Evolutionary conservation across 2,888 invertebrate species (phyloP), one percentile per base, ranked within the genome.

Genomic region (Andrena bicolor): DNA sequence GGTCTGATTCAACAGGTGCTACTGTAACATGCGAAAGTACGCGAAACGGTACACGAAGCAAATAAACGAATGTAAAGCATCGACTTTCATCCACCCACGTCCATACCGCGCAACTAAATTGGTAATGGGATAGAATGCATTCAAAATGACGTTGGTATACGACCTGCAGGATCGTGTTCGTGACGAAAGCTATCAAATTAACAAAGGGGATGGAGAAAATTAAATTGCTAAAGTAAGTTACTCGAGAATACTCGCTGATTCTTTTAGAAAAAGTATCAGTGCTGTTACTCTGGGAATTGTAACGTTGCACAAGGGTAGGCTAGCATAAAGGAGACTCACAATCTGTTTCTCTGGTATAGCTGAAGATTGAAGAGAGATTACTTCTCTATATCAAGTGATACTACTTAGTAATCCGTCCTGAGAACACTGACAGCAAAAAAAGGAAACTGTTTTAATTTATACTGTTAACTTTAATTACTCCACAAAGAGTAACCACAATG

Each of bases 1-100:
- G 60, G 66, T 75, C 32, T 60, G 80, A 88, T 85, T 88, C 88
- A 88, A 88, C 88, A 88, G 88, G 88, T 88, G 88, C 63, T 82
- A 76, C 78, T 73, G 72, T 63, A 66, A 63, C 80, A 74, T 68
- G 71, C 61, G 64, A 83, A 83, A 80, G 76, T 79, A 66, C n/a
- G 26, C 41, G 64, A 32, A 53, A 2, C 58, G 41, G 2, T 48
- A 5, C 13, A 26, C 58, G 51, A 65, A 35, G 7, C 30, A 23
- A 48, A 28, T 26, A 51, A 35, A 53, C 7, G 20, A 32, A 30
- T 10, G 20, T n/a, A 66, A 23, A 63, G 41, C 56, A 35, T 70
- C 28, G 48, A 20, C 20, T 61, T 61, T 35, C 8, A 35, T 32
- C 16, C 32, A 10, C 10, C 32, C 32, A 5, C 8, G 10, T 32